phyloP scores from a whole-genome alignment of 2,797 vertebrate species.

The Pseudomugil gertrudae region DNA sequence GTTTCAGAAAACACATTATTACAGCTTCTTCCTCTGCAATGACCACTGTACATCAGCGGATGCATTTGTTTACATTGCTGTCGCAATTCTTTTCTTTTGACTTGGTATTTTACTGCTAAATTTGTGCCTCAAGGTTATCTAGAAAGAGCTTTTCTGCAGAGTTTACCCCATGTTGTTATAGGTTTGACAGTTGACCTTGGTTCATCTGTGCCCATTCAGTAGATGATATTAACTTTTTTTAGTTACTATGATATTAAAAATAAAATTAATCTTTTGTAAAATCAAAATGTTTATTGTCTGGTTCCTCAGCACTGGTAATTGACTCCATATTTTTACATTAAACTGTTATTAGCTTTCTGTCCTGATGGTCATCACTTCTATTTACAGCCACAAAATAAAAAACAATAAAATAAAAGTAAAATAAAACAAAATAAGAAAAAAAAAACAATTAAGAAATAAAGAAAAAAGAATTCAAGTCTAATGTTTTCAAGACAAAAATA shows the following conservation, averaged over 20 bases:
- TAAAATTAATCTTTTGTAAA: slow-evolving; percentile 1
- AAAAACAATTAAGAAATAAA: too few relatives aligned
- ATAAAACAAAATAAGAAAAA: too few relatives aligned
- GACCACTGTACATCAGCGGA: slow-evolving; percentile 26
- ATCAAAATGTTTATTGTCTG: too few relatives aligned
- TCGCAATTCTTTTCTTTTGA: slow-evolving; percentile 36
- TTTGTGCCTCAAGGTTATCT: slow-evolving; percentile 28
- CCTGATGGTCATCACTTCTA: not conserved
- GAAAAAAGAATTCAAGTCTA: not conserved
- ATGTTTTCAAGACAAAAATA: not conserved
- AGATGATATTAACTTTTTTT: slow-evolving; percentile 7
- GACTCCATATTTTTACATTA: slow-evolving; percentile 1
- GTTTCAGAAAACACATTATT: slow-evolving; percentile 52
- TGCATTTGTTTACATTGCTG: slow-evolving; percentile 40
- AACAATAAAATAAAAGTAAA: too few relatives aligned
- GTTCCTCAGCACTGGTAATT: not conserved
- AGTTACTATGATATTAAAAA: slow-evolving; percentile 25
- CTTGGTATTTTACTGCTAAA: slow-evolving; percentile 47
- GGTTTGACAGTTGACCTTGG: slow-evolving; percentile 16
- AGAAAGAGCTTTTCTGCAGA: slow-evolving; percentile 16
- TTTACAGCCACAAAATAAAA: not conserved
- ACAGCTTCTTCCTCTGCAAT: slow-evolving; percentile 17
- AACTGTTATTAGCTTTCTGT: not conserved
- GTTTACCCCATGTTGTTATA: slow-evolving; percentile 14
- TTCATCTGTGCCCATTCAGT: not conserved